phyloP scores from a whole-genome alignment of 2,888 invertebrate species.

The Platycheirus albimanus region DNA sequence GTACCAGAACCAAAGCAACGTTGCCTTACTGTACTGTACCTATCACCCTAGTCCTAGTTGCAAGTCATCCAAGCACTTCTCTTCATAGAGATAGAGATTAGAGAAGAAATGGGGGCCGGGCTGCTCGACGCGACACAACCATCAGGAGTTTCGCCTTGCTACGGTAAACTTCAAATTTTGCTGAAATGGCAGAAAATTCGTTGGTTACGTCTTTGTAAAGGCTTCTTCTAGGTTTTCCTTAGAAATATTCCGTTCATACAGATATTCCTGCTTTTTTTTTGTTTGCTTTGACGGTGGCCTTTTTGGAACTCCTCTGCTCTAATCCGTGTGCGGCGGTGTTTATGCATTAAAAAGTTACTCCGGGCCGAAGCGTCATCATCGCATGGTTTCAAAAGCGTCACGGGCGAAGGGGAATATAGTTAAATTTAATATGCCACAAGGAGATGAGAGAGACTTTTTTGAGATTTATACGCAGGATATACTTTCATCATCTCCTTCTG shows the following conservation, averaged over 20 bases:
- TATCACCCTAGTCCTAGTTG: constrained; percentile 5
- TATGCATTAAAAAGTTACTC: constrained; percentile 74
- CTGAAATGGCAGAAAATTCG: constrained; percentile 68
- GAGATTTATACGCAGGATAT: constrained; percentile 61
- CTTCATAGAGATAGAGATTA: constrained; percentile 59
- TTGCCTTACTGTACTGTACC: too few relatives aligned
- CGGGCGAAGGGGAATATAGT: constrained; percentile 52
- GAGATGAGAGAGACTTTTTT: constrained; percentile 46
- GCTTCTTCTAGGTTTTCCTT: constrained; percentile 47
- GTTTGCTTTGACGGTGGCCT: constrained; percentile 6
- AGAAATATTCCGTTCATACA: constrained; percentile 35
- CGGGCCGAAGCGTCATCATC: constrained; percentile 56
- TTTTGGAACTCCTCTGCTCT: constrained; percentile 57
- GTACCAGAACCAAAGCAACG: too few relatives aligned
- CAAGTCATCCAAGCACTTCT: constrained; percentile 39
- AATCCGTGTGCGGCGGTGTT: constrained; percentile 72
- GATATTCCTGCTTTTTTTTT: constrained; percentile 6
- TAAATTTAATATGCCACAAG: constrained; percentile 71
- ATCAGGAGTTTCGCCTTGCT: constrained; percentile 44
- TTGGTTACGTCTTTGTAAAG: constrained; percentile 68
- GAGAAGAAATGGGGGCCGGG: constrained; percentile 20
- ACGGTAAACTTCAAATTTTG: constrained; percentile 69
- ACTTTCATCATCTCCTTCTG: constrained; percentile 33
- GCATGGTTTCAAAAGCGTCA: too few relatives aligned
- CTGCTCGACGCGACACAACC: constrained; percentile 5